phyloP scores from a whole-genome alignment of 53 echinoderm and acorn worm species.

The Hippasteria phrygiana region DNA sequence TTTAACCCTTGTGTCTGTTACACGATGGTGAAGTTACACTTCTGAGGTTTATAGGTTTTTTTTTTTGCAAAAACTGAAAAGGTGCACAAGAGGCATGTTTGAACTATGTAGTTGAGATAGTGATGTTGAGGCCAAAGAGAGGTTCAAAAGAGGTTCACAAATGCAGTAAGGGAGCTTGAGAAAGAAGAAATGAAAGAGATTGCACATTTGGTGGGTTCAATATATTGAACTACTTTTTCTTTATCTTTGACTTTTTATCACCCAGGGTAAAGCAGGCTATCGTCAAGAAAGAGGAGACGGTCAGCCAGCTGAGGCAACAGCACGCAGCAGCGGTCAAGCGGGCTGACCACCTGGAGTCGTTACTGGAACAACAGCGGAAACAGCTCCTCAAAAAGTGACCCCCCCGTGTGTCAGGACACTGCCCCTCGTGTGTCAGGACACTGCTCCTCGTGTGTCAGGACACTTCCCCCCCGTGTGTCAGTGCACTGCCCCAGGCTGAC shows the following conservation, averaged over 20 bases:
- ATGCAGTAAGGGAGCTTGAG: too few relatives aligned
- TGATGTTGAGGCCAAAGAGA: neutral
- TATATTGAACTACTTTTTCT: neutral
- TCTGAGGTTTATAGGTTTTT: neutral
- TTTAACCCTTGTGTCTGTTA: too few relatives aligned
- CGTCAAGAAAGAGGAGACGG: slow-evolving; percentile 96
- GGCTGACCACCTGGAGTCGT: slow-evolving; percentile 95
- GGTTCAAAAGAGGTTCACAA: too few relatives aligned
- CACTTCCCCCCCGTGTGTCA: neutral
- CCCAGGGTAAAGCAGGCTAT: slow-evolving; percentile 95
- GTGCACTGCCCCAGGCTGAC: neutral
- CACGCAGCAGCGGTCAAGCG: slow-evolving; percentile 93
- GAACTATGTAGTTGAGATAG: neutral
- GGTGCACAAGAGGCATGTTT: neutral
- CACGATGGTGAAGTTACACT: neutral
- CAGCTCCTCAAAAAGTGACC: slow-evolving; percentile 90
- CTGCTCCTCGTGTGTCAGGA: neutral
- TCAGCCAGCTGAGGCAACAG: slow-evolving; percentile 94
- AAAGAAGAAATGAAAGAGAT: too few relatives aligned
- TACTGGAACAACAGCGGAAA: slow-evolving; percentile 96
- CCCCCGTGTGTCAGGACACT: neutral
- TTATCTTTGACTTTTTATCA: neutral
- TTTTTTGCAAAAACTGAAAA: too few relatives aligned
- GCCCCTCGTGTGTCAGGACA: neutral
- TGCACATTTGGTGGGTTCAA: neutral